Evolutionary conservation across 2,888 invertebrate genomes (phyloP).

Genomic region (Orthosia gracilis): DNA sequence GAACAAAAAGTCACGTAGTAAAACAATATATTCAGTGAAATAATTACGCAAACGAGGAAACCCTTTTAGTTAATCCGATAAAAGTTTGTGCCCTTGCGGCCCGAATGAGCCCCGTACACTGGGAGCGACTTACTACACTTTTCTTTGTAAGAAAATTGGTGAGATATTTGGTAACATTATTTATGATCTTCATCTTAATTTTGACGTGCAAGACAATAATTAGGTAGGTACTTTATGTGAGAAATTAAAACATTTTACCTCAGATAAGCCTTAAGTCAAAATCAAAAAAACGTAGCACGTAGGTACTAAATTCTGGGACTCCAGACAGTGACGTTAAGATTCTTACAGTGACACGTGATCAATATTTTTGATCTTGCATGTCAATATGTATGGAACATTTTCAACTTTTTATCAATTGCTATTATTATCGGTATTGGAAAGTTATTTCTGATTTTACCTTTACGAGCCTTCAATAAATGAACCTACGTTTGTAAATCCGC

Average conservation of each 20-base stretch:
- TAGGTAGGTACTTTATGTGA: constrained; percentile 10
- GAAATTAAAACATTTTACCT: not conserved
- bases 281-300: not conserved
- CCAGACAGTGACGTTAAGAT: too few species aligned
- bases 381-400: too few species aligned
- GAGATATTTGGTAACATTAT: not conserved
- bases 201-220: not conserved
- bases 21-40: constrained; percentile 72
- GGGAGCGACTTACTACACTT: constrained; percentile 27
- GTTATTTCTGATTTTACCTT: not conserved
- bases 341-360: too few species aligned
- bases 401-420: too few species aligned
- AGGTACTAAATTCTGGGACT: too few species aligned
- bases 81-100: constrained; percentile 73
- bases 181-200: too few species aligned
- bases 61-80: constrained; percentile 80
- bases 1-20: constrained; percentile 68
- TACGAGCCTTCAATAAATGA: too few species aligned
- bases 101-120: constrained; percentile 62
- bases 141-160: not conserved
- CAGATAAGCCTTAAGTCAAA: not conserved
- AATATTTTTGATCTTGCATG: too few species aligned
- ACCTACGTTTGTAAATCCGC: not conserved
- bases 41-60: constrained; percentile 74
- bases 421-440: not conserved